Conservation (phyloP, 2,797 vertebrate genomes). For the Podarcis lilfordi region DNA sequence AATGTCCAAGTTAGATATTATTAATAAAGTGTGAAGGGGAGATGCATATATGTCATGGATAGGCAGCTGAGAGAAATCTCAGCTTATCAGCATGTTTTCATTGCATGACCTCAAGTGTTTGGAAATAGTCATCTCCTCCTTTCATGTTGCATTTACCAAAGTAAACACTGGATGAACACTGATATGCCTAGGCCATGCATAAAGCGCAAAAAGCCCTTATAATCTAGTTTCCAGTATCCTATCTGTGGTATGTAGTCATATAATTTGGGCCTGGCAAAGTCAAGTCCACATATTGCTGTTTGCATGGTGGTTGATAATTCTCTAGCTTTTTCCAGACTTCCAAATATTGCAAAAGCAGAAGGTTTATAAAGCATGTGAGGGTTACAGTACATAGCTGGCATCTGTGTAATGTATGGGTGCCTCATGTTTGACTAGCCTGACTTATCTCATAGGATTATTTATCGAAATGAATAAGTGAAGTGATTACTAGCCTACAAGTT, state of each 20-base stretch:
- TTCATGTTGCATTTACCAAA: too few species aligned
- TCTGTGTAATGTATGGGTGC: not conserved
- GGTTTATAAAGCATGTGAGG: not conserved
- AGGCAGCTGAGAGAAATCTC: not conserved
- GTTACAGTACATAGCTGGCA: not conserved
- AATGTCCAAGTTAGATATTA: too few species aligned
- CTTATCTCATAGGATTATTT: not conserved
- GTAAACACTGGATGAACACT: not conserved
- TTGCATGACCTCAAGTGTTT: not conserved
- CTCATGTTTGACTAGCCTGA: not conserved
- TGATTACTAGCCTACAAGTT: not conserved
- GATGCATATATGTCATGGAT: not conserved
- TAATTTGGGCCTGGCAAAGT: not conserved
- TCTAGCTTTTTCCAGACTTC: not conserved
- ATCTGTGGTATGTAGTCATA: not conserved
- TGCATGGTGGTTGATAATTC: not conserved
- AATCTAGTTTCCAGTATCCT: not conserved
- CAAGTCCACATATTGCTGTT: not conserved
- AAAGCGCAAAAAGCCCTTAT: not conserved
- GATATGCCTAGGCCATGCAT: not conserved
- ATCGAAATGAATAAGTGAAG: not conserved
- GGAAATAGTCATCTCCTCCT: not conserved
- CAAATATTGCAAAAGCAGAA: not conserved
- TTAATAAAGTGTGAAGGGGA: not conserved
- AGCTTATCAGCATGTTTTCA: too few species aligned